A percentile compares a stretch with the other conserved stretches of the same genome.
Conservation (phyloP, 2,888 invertebrate species). For the Gymnocheta viridis region DNA sequence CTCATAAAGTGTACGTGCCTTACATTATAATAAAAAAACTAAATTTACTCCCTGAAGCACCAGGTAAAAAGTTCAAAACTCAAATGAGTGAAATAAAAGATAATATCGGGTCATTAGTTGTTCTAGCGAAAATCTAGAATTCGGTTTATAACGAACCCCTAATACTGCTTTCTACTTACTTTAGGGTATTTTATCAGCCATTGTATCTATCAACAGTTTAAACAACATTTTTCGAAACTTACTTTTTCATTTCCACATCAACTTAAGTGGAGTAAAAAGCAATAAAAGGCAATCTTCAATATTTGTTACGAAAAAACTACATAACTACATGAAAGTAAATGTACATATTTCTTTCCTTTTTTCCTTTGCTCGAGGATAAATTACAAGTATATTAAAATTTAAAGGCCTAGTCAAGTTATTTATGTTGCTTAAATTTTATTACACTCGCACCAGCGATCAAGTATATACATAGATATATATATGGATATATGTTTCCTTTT, state of each 20-base stretch:
- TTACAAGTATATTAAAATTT: slow-evolving; percentile 61
- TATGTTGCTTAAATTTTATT: slow-evolving; percentile 57
- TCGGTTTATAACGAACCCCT: too few relatives aligned
- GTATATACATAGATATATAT: too few relatives aligned
- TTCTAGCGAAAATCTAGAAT: too few relatives aligned
- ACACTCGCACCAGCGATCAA: neutral
- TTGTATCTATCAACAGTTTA: neutral
- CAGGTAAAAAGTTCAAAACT: too few relatives aligned
- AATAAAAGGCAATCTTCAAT: slow-evolving; percentile 35
- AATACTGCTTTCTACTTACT: neutral
- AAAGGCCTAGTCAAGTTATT: slow-evolving; percentile 64
- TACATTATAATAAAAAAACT: too few relatives aligned
- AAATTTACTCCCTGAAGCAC: too few relatives aligned
- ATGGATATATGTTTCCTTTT: slow-evolving; percentile 30
- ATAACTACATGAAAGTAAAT: slow-evolving; percentile 4
- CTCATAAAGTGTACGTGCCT: too few relatives aligned
- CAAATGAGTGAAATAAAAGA: too few relatives aligned
- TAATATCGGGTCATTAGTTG: too few relatives aligned
- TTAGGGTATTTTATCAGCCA: neutral
- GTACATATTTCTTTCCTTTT: slow-evolving; percentile 7
- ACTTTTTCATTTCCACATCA: neutral
- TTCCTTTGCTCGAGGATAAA: slow-evolving; percentile 40
- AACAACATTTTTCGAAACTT: neutral
- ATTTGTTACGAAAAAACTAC: neutral
- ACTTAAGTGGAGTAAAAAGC: slow-evolving; percentile 4